Base-by-base conservation (phyloP, 2,797 vertebrate genomes). In the Knipowitschia caucasica region DNA sequence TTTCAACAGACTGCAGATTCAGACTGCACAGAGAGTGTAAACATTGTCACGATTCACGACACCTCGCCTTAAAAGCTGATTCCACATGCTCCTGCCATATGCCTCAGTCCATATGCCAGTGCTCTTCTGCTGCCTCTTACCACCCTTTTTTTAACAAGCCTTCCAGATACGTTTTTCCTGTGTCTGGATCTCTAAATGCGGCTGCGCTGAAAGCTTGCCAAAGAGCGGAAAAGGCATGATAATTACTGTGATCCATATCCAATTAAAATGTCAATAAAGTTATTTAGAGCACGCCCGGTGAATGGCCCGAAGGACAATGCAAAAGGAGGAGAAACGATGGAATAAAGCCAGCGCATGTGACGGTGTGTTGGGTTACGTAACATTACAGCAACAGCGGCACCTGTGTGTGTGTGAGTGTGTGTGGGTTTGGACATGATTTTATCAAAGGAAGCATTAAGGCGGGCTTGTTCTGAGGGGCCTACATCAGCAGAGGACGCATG, bases 221-320 rank as follows among this genome's bases (percentile, higher is more conserved):
- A 74, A 67, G 80, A 77, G 78, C 78, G 78, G 75, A 77, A n/a
- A 77, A 80, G 76, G 56, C 71, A 61, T 68, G 74, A 68, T 87
- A 80, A 86, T 86, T 87, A 84, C 77, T 25, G 20, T 69, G 74
- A 82, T 82, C 81, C 77, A 69, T 65, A 71, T 76, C 78, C 80
- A 77, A 85, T 83, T 85, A 69, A 76, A 80, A 88, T 73, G 86
- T 82, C 83, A 84, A 86, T 89, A 81, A 79, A 82, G 81, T 78
- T 79, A 81, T 86, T 82, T 81, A 73, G 75, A 82, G 78, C 78
- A 52, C 64, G 68, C 40, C 53, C 5, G 1, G 52, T 5, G 54
- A 69, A 62, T 7, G 5, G 27, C 57, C 61, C n/a, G 46, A 24
- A 53, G 50, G 47, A 53, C 33, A 25, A 50, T 20, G 36, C 23